Base-by-base conservation (phyloP, 1,140 invertebrate species). In the Atta colombica region DNA sequence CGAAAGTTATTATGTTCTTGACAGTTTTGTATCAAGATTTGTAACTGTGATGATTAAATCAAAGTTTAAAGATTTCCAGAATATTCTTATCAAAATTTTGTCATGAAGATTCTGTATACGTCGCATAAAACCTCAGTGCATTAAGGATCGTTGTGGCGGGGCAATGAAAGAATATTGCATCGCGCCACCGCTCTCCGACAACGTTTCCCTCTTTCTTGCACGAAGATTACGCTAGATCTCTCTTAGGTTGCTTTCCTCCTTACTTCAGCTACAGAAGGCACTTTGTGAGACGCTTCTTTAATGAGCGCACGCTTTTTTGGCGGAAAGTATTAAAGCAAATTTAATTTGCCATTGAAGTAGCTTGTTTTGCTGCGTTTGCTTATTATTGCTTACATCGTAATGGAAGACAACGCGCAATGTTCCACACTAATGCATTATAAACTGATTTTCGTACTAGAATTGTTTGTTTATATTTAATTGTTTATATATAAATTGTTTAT, bases 121-220 rank as follows among this genome's bases (percentile, higher is more conserved):
- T 87, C 86, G 86, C 72, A 82, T 87, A 84, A 91, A 89, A 92
- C 91, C 90, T 88, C 87, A 81, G 82, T 84, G 85, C 90, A 90
- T 93, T 92, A 92, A 88, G 63, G 66, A 74, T 31, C 71, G 75
- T 78, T 55, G 77, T 71, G 21, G 80, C 49, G 53, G 39, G 51
- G 31, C 69, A 84, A 84, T 66, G 89, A 82, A 86, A 90, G 88
- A 85, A 90, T 88, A 87, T 90, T 87, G 77, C 88, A 51, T 88
- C 63, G 69, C 58, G 2, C 39, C 39, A 21, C 49, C 78, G 65
- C 18, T 51, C 51, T 58, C 39, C 69, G 12, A 28, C 68, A 4
- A 51, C 51, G 49, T 72, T 60, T 53, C 63, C 45, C 6, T 0
- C 58, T 74, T 58, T 51, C 55, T 74, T 1, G 68, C 55, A 18